Conservation (phyloP, 2,888 invertebrate genomes). For the Timandra comae region DNA sequence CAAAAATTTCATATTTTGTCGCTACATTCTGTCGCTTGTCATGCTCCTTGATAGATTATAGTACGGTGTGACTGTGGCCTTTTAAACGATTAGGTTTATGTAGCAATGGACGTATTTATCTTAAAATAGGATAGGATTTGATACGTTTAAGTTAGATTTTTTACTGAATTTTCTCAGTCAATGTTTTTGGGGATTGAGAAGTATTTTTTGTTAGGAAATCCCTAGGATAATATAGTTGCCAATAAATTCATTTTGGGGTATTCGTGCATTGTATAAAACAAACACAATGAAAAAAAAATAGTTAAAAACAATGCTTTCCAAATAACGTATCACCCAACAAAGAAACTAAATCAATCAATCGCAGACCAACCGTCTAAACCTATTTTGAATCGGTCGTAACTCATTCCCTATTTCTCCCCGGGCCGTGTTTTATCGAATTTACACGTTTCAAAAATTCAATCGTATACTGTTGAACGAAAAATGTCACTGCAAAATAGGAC, state of each 20-base stretch:
- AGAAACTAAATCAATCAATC: slow-evolving; percentile 1
- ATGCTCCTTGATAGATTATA: slow-evolving; percentile 31
- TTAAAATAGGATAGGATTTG: too few relatives aligned
- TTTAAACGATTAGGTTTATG: neutral
- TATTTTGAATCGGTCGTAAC: slow-evolving; percentile 27
- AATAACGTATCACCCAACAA: too few relatives aligned
- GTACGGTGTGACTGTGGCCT: slow-evolving; percentile 9
- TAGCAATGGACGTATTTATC: too few relatives aligned
- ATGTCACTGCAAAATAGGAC: slow-evolving; percentile 68
- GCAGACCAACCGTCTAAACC: slow-evolving; percentile 9
- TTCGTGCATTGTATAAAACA: too few relatives aligned
- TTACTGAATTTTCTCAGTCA: too few relatives aligned
- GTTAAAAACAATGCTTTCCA: too few relatives aligned
- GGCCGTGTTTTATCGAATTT: slow-evolving; percentile 63
- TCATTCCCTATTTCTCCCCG: slow-evolving; percentile 34
- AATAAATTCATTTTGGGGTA: too few relatives aligned
- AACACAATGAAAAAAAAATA: too few relatives aligned
- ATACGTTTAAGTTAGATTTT: too few relatives aligned
- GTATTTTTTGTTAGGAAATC: too few relatives aligned
- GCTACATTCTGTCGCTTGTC: slow-evolving; percentile 29
- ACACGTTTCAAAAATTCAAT: slow-evolving; percentile 73
- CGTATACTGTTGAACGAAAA: slow-evolving; percentile 63
- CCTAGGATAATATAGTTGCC: too few relatives aligned
- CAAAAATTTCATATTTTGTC: slow-evolving; percentile 37
- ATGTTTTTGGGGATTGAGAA: too few relatives aligned